phyloP scores from a whole-genome alignment of 2,113 vertebrate species.

The Recurvirostra avosetta region DNA sequence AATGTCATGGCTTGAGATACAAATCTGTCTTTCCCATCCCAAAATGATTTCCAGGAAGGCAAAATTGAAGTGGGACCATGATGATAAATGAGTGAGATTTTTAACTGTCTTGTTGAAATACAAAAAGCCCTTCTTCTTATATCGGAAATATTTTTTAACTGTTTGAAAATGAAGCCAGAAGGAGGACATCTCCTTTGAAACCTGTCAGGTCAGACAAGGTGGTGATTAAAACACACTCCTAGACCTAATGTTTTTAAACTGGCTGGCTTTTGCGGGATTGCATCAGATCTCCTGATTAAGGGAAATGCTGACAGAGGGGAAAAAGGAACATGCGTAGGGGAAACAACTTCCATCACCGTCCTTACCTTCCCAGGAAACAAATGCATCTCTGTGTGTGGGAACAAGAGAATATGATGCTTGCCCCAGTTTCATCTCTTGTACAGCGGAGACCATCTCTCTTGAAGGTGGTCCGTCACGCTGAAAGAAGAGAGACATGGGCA shows the following conservation, averaged over 20 bases:
- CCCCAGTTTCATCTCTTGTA: background rate
- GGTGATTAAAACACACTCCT: background rate
- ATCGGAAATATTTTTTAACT: background rate
- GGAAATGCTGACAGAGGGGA: background rate
- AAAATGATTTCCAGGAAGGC: slow-evolving; percentile 4
- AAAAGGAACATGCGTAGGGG: background rate
- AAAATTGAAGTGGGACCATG: background rate
- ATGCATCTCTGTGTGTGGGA: background rate
- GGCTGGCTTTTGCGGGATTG: background rate
- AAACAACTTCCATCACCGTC: background rate
- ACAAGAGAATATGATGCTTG: background rate
- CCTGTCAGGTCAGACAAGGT: background rate
- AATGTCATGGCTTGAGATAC: background rate
- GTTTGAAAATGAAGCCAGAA: background rate
- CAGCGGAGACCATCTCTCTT: background rate
- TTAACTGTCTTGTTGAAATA: background rate
- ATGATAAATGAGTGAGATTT: slow-evolving; percentile 17
- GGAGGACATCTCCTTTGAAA: background rate
- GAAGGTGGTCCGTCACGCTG: background rate
- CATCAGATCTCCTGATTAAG: background rate
- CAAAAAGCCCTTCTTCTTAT: background rate
- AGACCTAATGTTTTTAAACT: background rate
- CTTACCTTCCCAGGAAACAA: background rate
- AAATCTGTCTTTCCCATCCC: background rate
- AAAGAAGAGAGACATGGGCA: background rate